Conservation (phyloP, 35 echinoderm and acorn worm genomes). For the Nesometra sesokonis region DNA sequence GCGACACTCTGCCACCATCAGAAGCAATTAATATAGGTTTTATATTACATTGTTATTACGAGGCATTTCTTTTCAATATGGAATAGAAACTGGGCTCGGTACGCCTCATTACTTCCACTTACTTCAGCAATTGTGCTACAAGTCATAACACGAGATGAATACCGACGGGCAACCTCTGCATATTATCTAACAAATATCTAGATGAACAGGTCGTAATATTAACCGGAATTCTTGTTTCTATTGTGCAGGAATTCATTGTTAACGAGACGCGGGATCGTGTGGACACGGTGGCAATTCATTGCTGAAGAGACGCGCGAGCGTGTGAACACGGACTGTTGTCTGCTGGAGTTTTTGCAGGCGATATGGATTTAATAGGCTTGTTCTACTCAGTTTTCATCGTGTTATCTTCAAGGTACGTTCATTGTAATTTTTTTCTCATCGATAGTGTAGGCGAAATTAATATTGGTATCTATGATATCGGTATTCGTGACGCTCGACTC, state of each 20-base stretch:
- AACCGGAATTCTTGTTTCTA: neutral
- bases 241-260: neutral
- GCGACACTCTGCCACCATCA: too few relatives aligned
- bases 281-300: neutral
- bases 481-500: too few relatives aligned
- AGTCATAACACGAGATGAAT: neutral
- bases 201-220: neutral
- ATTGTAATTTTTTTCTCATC: neutral
- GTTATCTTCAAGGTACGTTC: neutral
- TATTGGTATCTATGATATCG: too few relatives aligned
- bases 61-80: neutral
- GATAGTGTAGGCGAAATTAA: too few relatives aligned
- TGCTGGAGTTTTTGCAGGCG: neutral
- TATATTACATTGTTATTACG: neutral
- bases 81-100: neutral
- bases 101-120: neutral
- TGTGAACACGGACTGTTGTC: neutral
- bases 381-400: neutral
- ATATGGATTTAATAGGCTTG: neutral
- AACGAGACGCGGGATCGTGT: neutral
- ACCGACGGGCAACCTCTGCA: neutral
- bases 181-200: neutral
- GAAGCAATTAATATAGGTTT: neutral
- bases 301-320: neutral
- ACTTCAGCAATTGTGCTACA: neutral